These are phyloP conservation scores for Leucoraja ocellata DNA, from an alignment of 2,797 vertebrate species.

Conservation along the genomic window DNA sequence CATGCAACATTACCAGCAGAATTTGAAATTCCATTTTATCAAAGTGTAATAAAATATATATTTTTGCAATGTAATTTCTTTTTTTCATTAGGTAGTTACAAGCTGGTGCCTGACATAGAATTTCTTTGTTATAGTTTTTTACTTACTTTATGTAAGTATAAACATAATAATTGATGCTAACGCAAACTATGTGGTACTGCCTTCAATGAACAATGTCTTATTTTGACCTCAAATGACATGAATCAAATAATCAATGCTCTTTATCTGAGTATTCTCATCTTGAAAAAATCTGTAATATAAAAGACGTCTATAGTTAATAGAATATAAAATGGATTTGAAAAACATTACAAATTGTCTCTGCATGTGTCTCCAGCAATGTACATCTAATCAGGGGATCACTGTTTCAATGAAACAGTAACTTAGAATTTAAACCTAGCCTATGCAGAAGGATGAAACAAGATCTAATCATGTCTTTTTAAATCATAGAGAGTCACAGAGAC, in stretches of 20 bases:
- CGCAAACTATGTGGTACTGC: background rate
- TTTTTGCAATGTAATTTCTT: background rate
- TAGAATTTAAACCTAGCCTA: background rate
- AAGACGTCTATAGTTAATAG: background rate
- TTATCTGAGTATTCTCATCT: background rate
- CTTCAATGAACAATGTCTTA: slow-evolving; percentile 14
- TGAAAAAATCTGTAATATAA: background rate
- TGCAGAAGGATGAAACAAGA: background rate
- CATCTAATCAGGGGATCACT: background rate
- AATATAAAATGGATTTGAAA: background rate
- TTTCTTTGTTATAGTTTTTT: background rate
- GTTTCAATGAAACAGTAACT: background rate
- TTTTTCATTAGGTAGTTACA: background rate
- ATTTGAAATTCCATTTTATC: background rate
- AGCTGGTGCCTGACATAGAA: background rate
- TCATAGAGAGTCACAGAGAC: too few species aligned
- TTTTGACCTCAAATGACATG: background rate
- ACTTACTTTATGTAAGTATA: slow-evolving; percentile 11
- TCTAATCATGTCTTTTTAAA: background rate
- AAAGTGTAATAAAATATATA: background rate
- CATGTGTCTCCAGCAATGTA: background rate
- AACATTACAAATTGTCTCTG: background rate
- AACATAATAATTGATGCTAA: background rate
- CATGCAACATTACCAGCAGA: background rate
- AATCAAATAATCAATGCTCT: background rate